These are phyloP conservation scores for Drosophila tristis DNA, from an alignment of 1,140 invertebrate genomes.

Conservation along the genomic window DNA sequence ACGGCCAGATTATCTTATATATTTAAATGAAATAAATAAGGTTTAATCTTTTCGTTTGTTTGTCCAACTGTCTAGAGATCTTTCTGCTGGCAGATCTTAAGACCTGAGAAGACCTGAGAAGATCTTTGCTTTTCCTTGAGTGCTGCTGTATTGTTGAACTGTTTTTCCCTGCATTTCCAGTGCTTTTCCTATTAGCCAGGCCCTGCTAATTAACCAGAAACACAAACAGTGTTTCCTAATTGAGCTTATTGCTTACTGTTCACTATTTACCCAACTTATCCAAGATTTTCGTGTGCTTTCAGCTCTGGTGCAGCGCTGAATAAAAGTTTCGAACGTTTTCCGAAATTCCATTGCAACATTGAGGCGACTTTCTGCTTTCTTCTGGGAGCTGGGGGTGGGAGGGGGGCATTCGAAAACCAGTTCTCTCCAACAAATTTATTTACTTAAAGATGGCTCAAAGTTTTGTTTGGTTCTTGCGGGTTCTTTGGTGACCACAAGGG, in stretches of 20 bases:
- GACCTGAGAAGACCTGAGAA: not conserved
- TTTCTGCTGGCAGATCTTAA: conserved; percentile 17
- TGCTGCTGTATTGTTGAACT: not conserved
- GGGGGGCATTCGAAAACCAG: conserved; percentile 40
- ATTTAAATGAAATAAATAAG: conserved; percentile 36
- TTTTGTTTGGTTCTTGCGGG: conserved; percentile 2
- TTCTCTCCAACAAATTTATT: conserved; percentile 47
- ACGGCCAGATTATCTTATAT: conserved; percentile 40
- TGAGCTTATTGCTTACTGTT: conserved; percentile 29
- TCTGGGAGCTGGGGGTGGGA: not conserved
- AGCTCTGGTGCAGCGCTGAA: not conserved
- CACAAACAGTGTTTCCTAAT: conserved; percentile 15
- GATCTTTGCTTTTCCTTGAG: not conserved
- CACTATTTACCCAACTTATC: conserved; percentile 43
- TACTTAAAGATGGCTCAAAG: conserved; percentile 11
- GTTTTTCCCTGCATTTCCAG: conserved; percentile 25
- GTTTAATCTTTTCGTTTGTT: conserved; percentile 18
- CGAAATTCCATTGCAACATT: conserved; percentile 45
- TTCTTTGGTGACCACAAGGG: conserved; percentile 50
- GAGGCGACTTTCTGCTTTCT: conserved; percentile 37
- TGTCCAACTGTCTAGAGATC: not conserved
- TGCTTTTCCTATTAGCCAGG: conserved; percentile 7
- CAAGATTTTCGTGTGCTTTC: conserved; percentile 11
- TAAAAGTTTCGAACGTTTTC: conserved; percentile 32
- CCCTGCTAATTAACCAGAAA: conserved; percentile 44